Evolutionary conservation across 2,797 vertebrate species (phyloP).

Genomic region (Pelodytes ibericus): DNA sequence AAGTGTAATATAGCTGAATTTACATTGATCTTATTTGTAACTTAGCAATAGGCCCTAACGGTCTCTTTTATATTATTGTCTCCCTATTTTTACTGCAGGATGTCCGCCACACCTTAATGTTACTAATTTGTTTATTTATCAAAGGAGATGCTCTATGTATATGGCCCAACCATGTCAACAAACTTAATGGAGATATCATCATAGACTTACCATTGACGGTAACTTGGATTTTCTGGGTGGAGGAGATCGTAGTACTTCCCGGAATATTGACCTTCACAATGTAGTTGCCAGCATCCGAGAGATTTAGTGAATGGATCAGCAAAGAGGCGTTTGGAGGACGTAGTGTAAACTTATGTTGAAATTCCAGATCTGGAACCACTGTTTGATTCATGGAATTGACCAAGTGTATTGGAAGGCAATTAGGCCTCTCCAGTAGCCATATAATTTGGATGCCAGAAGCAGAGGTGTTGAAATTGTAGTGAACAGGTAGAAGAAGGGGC

Average conservation of each 20-base stretch:
- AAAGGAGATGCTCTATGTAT: too few relatives aligned
- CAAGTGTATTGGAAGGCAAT: conserved; percentile 71
- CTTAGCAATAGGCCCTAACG: too few relatives aligned
- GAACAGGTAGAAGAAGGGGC: conserved; percentile 78
- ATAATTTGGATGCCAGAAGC: conserved; percentile 84
- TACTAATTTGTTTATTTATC: too few relatives aligned
- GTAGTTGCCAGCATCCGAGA: conserved; percentile 84
- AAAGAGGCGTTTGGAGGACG: conserved; percentile 80
- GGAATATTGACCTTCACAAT: conserved; percentile 83
- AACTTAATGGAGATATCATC: too few relatives aligned
- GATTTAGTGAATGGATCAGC: conserved; percentile 74
- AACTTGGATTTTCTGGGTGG: conserved; percentile 80
- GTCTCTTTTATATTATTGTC: too few relatives aligned
- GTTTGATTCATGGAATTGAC: conserved; percentile 78
- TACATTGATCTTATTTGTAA: too few relatives aligned
- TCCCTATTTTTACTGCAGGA: too few relatives aligned
- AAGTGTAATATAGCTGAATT: too few relatives aligned
- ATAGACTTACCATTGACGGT: conserved; percentile 87
- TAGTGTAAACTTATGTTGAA: conserved; percentile 76
- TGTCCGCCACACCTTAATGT: too few relatives aligned
- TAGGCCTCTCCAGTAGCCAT: conserved; percentile 82
- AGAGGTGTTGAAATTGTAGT: conserved; percentile 74
- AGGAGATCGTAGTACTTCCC: conserved; percentile 70
- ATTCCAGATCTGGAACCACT: conserved; percentile 75
- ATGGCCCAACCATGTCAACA: too few relatives aligned